phyloP scores from a whole-genome alignment of 53 echinoderm and acorn worm genomes.

The Mesocentrotus franciscanus region DNA sequence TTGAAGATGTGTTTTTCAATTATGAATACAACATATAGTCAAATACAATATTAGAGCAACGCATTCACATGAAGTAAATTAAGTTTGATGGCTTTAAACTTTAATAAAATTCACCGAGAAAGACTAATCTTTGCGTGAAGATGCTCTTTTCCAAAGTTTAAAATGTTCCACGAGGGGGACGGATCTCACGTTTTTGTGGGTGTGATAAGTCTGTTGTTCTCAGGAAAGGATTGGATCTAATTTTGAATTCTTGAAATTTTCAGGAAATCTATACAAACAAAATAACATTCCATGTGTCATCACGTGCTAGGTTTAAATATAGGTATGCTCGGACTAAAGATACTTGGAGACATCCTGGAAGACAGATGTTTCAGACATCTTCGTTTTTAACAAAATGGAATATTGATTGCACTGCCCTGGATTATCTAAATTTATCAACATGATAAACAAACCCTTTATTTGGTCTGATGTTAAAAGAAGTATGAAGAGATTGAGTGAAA shows the following conservation, averaged over 20 bases:
- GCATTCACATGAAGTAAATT: neutral
- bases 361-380: neutral
- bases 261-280: slow-evolving; percentile 20
- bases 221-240: slow-evolving; percentile 34
- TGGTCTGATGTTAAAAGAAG: neutral
- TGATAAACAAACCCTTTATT: neutral
- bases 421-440: neutral
- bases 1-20: neutral
- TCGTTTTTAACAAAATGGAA: neutral
- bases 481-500: too few species aligned
- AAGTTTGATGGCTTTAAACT: neutral
- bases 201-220: neutral
- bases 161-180: neutral
- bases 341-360: neutral
- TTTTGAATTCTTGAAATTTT: neutral
- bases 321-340: neutral
- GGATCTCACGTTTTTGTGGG: slow-evolving; percentile 39
- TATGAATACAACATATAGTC: neutral
- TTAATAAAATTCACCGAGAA: neutral
- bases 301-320: neutral
- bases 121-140: slow-evolving; percentile 30
- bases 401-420: neutral
- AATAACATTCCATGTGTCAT: slow-evolving; percentile 22
- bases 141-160: neutral
- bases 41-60: neutral